Base-by-base conservation (phyloP, 2,797 vertebrate species). In the Ceryle rudis region DNA sequence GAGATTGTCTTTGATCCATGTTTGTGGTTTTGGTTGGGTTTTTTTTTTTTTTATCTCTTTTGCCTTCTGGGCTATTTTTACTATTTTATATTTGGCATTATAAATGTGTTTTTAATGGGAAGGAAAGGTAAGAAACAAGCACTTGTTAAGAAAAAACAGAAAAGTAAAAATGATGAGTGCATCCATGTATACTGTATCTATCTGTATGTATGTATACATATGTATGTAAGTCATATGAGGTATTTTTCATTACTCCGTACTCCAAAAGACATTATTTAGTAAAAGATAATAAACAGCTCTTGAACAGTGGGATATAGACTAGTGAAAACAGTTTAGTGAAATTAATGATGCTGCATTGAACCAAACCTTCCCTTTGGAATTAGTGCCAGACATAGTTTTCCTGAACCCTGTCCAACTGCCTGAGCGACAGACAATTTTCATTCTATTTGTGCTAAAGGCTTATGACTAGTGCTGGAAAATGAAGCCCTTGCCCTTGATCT, bases 301-400 rank as follows among this genome's bases (percentile, higher is more conserved):
- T 91, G 81, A 97, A 95, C 92, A 97, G 97, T 97, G 89, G 93
- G 95, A 96, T 97, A 96, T 84, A 97, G 96, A 96, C 97, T 93
- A 98, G 97, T 97, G 97, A 97, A 98, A 98, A 98, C 97, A 98
- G 97, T 97, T 97, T 97, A 96, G 95, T 97, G 97, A 98, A 97
- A 98, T 97, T 98, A 98, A 98, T 98, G 97, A 97, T 96, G 95
- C 95, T 98, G 95, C 81, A 97, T 97, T 98, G 97, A 98, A 98
- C 97, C 96, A 97, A 98, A 97, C 96, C 98, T 98, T 97, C 97
- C 97, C 97, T 98, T 97, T 97, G 97, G 98, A 98, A 98, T 97
- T 97, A 97, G 97, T 98, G 98, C 98, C 98, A 98, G 98, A 98
- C 98, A 97, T 97, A 97, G 97, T 97, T 98, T 98, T 98, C 97